Evolutionary conservation across 2,113 vertebrate genomes (phyloP).

Genomic region (Sarotherodon lohbergeri): DNA sequence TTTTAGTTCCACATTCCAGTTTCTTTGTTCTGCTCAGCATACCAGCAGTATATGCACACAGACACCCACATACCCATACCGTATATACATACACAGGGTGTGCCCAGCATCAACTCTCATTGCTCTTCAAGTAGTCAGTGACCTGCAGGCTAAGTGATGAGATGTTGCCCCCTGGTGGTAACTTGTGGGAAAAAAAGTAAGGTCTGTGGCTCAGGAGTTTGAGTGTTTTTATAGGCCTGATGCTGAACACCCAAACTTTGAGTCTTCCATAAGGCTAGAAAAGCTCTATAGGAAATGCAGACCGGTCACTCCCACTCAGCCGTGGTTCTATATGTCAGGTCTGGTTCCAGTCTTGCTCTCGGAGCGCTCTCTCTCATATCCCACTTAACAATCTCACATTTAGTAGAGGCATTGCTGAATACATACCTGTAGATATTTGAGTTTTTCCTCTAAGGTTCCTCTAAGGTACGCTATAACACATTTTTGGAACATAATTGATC

Average conservation of each 20-base stretch:
- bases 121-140: neutral
- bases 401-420: too few species aligned
- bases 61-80: neutral
- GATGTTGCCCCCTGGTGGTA: neutral
- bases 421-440: too few species aligned
- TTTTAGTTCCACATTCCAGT: neutral
- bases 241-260: neutral
- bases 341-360: neutral
- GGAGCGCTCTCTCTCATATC: too few species aligned
- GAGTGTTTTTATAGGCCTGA: neutral
- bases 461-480: neutral
- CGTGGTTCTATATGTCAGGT: neutral
- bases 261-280: neutral
- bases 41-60: neutral
- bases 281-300: neutral
- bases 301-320: neutral
- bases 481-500: neutral
- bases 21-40: neutral
- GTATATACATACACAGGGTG: neutral
- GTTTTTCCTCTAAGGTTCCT: too few species aligned
- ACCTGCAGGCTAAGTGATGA: neutral
- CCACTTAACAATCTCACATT: too few species aligned
- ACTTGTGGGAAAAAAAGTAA: neutral
- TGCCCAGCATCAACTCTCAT: neutral
- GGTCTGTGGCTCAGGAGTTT: neutral